Evolutionary conservation across 2,113 vertebrate species (phyloP).

Genomic region (Asarcornis scutulata): DNA sequence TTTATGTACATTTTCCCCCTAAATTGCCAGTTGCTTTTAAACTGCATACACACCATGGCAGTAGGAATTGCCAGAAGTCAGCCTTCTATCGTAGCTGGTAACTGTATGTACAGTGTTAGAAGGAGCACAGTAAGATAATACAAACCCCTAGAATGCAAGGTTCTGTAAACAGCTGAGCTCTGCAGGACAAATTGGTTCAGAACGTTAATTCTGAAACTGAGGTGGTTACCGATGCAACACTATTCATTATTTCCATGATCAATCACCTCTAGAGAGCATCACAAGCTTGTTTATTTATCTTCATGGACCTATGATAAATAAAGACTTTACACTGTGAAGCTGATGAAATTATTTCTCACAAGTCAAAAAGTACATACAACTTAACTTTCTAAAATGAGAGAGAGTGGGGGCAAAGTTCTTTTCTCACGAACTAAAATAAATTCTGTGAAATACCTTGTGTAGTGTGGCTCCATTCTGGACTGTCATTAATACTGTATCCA

Average conservation of each 20-base stretch:
- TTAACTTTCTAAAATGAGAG: fast-evolving
- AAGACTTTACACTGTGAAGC: neutral
- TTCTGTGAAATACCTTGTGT: neutral
- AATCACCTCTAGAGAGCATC: neutral
- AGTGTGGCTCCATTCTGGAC: neutral
- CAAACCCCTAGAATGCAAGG: neutral
- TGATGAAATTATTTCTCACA: neutral
- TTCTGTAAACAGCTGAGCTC: neutral
- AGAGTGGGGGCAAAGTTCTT: fast-evolving
- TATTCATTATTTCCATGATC: neutral
- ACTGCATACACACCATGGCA: neutral
- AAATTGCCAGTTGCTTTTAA: neutral
- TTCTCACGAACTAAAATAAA: neutral
- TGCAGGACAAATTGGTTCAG: neutral
- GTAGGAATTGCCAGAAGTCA: neutral
- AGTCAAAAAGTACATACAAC: neutral
- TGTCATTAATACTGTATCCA: neutral
- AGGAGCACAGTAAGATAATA: neutral
- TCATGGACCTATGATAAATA: neutral
- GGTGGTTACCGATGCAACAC: neutral
- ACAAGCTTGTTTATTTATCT: neutral
- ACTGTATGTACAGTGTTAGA: neutral
- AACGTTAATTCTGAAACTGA: neutral
- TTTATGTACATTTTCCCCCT: neutral
- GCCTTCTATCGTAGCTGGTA: neutral